Base-by-base conservation (phyloP, 2,888 invertebrate genomes). In the Ditylenchus weischeri region DNA sequence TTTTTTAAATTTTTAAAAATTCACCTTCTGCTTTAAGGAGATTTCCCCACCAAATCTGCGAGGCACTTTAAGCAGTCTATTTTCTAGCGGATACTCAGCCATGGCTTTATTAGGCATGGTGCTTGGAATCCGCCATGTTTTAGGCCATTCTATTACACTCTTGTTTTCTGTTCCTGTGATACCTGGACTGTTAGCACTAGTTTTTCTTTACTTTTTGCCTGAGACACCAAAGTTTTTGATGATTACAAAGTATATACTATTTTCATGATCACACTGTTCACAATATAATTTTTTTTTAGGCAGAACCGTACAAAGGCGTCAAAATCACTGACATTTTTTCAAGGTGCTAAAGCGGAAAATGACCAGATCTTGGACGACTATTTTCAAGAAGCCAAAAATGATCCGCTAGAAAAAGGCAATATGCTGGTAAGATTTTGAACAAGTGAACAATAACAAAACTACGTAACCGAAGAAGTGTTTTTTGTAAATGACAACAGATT, bases 101-200 rank as follows among this genome's bases (percentile, higher is more conserved):
- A 78, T 79, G 78, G 77, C 75, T 48, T 64, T 80, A 0, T 64
- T 79, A n/a, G 80, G 80, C n/a, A 78, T 79, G 77, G 43, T 80
- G n/a, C 65, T 78, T 7, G 79, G 79, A 13, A 74, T 76, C 18
- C 73, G 76, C 54, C 60, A 63, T 11, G 69, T 79, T 18, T 63
- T 78, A 15, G 79, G 79, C 18, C 74, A 78, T 57, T 80, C 79
- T 0, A 72, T 80, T 6, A 72, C 77, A 5, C 61, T 71, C 15
- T 72, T 80, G n/a, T 68, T 80, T 47, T 75, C 73, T 51, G 74
- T 80, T 35, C 80, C 80, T 11, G 72, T 80, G 23, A 68, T 77
- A 19, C 76, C 78, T 15, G 80, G 80, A 61, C 65, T 78, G 19
- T 51, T 78, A 51, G 73, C 79, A 6, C 65, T 75, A 13, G 57